Conservation (phyloP, 30 jellyfish, hydroid and myxozoan genomes). For the Phacellophora camtschatica region DNA sequence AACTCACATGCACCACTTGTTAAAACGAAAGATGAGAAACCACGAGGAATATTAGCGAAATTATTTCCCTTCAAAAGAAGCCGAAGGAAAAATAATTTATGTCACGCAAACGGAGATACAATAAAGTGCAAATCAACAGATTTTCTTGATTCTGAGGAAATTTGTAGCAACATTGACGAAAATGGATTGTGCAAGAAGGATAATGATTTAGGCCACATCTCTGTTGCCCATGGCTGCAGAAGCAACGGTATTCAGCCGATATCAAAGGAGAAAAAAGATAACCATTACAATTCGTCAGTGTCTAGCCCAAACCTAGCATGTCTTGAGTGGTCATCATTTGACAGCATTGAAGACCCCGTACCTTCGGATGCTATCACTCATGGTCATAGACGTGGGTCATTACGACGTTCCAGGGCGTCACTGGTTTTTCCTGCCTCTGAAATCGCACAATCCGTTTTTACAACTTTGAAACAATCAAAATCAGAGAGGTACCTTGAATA, state of each 20-base stretch:
- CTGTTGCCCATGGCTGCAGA: neutral
- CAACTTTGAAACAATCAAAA: neutral
- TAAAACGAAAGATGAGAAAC: constrained; percentile 6
- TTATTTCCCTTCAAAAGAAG: constrained; percentile 10
- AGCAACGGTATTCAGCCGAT: too few species aligned
- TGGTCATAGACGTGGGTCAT: constrained; percentile 63
- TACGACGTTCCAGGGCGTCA: constrained; percentile 84
- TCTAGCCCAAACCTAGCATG: constrained; percentile 52
- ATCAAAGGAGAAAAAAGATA: neutral
- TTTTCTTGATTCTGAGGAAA: neutral
- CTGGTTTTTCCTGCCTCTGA: constrained; percentile 67
- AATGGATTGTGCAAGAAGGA: neutral
- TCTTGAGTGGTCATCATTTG: constrained; percentile 49
- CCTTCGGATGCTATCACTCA: neutral
- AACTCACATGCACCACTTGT: neutral
- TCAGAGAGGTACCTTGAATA: neutral
- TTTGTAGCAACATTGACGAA: neutral
- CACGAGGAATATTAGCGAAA: constrained; percentile 1
- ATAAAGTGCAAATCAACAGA: constrained; percentile 4
- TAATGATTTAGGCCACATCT: neutral
- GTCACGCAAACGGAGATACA: neutral
- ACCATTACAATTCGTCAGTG: neutral
- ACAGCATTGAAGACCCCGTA: constrained; percentile 25
- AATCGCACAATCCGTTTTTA: constrained; percentile 1
- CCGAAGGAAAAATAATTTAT: neutral